Evolutionary conservation across 1,140 invertebrate species (phyloP).

Genomic region (Drosophila bocki): DNA sequence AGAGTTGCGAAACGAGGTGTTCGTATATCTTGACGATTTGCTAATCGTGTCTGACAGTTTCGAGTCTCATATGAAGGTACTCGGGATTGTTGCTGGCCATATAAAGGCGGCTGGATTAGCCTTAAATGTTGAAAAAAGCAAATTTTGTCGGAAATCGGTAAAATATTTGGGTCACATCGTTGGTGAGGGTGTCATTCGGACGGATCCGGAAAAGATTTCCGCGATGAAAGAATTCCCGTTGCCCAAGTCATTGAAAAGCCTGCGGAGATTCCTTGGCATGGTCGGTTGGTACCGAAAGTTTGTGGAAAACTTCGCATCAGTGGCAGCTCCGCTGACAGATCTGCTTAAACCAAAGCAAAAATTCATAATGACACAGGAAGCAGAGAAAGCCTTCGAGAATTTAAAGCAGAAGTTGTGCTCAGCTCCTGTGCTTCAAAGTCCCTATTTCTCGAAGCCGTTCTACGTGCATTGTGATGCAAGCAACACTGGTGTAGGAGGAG

Average conservation of each 20-base stretch:
- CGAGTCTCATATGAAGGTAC: background rate
- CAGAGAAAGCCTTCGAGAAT: background rate
- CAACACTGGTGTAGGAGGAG: background rate
- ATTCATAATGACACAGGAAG: background rate
- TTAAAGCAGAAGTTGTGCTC: background rate
- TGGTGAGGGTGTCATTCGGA: background rate
- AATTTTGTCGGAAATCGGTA: background rate
- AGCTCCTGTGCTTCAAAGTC: background rate
- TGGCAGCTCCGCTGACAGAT: background rate
- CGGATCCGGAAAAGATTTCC: background rate
- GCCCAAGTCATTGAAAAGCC: background rate
- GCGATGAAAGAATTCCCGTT: background rate
- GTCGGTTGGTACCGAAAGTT: background rate
- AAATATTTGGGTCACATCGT: background rate
- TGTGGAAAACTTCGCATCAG: background rate
- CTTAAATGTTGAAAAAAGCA: background rate
- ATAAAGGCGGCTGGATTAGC: background rate
- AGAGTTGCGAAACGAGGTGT: background rate
- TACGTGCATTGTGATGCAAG: background rate
- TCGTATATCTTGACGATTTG: slow-evolving; percentile 1
- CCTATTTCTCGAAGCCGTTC: background rate
- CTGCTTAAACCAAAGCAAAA: background rate
- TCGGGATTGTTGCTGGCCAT: background rate
- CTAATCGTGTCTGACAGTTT: slow-evolving; percentile 4
- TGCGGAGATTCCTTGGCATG: background rate